A percentile compares a stretch with the other conserved stretches of the same genome.
phyloP scores from a whole-genome alignment of 2,113 vertebrate genomes.

The Epinephelus moara region DNA sequence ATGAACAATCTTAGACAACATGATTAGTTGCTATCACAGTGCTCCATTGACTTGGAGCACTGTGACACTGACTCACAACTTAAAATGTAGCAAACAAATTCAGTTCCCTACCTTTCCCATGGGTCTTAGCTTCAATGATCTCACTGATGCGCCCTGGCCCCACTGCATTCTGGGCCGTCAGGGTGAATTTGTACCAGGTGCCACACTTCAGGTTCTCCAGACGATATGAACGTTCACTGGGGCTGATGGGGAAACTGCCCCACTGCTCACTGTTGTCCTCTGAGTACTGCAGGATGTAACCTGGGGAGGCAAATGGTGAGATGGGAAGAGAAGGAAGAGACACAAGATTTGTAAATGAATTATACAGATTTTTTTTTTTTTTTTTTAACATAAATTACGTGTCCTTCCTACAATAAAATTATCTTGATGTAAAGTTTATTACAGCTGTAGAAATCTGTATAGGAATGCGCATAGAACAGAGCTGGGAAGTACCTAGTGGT shows the following conservation, averaged over 20 bases:
- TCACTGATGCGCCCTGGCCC: constrained; percentile 98
- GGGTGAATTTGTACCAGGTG: constrained; percentile 99
- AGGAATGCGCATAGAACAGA: too few species aligned
- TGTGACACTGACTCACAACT: too few species aligned
- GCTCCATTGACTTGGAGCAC: too few species aligned
- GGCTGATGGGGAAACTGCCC: constrained; percentile 98
- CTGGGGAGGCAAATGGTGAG: constrained; percentile 72
- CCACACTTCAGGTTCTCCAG: constrained; percentile 97
- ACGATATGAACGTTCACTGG: constrained; percentile 95
- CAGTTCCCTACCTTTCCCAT: constrained; percentile 91
- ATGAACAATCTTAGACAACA: constrained; percentile 1
- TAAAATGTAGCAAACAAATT: background rate
- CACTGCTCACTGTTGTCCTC: constrained; percentile 99
- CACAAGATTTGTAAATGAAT: background rate
- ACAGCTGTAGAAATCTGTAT: too few species aligned
- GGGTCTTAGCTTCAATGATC: constrained; percentile 98
- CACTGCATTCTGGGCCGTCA: constrained; percentile 98
- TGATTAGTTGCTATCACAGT: background rate
- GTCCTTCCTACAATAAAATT: too few species aligned
- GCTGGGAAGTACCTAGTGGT: too few species aligned
- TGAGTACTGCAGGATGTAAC: constrained; percentile 97
- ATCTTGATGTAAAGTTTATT: too few species aligned
- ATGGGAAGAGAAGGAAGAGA: background rate
- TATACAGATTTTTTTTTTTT: background rate
- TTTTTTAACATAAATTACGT: background rate